These are phyloP conservation scores for Coenonympha glycerion DNA, from an alignment of 2,888 invertebrate species.

Conservation along the genomic window DNA sequence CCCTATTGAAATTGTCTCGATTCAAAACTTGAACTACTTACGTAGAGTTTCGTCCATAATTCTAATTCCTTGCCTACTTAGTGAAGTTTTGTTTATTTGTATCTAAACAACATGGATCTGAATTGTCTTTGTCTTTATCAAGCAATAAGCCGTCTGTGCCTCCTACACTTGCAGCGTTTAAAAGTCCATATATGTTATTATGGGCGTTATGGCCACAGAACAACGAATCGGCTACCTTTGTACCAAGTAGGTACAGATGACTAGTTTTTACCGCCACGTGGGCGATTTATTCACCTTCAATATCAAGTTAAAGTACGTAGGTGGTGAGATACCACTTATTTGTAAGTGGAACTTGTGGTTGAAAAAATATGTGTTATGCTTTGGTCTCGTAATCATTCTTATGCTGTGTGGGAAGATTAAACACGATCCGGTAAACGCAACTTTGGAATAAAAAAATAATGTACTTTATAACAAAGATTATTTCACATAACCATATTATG, in stretches of 20 bases:
- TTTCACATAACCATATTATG: background rate
- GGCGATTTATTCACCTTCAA: constrained; percentile 71
- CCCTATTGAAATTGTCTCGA: no score
- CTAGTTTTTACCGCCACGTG: constrained; percentile 51
- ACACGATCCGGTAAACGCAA: background rate
- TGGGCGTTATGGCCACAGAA: constrained; percentile 57
- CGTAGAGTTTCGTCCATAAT: background rate
- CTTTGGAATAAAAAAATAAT: background rate
- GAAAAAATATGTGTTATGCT: constrained; percentile 41
- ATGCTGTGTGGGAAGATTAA: constrained; percentile 9
- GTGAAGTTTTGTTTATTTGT: constrained; percentile 4
- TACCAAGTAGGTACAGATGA: constrained; percentile 57
- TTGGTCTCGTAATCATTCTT: constrained; percentile 29
- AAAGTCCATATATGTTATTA: constrained; percentile 70
- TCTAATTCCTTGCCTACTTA: background rate
- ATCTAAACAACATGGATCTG: constrained; percentile 15
- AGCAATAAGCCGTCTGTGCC: constrained; percentile 55
- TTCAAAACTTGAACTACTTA: no score
- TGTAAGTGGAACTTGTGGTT: constrained; percentile 34
- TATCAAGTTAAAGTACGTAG: constrained; percentile 61
- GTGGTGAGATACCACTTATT: constrained; percentile 50
- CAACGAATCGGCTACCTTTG: constrained; percentile 68
- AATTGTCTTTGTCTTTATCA: constrained; percentile 42
- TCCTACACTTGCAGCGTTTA: constrained; percentile 56
- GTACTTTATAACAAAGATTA: background rate